Evolutionary conservation across 2,888 invertebrate genomes (phyloP), one percentile per base, ranked within the genome.

Genomic region (Megalurothrips usitatus): DNA sequence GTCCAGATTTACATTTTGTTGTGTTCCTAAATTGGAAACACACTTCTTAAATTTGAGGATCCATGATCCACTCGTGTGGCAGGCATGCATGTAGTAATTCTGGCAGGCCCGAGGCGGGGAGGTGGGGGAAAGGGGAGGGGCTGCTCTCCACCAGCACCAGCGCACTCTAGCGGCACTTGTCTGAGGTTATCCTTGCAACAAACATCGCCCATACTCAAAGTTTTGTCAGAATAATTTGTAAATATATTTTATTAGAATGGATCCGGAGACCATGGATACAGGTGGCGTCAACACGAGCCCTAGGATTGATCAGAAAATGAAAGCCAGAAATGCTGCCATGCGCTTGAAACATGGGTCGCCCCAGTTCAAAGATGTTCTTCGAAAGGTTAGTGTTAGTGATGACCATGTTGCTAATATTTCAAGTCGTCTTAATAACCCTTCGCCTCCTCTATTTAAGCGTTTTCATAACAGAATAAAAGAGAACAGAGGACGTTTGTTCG

Each of bases 251-350:
- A 75, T 26, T 8, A 75, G 12, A 23, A 75, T 75, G 68, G 68
- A 75, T 9, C 26, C 68, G 4, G 68, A 26, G 9, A 11, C 68
- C 8, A 26, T 75, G 23, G 12, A 23, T 26, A 26, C 11, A 23
- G 23, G 26, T 23, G 68, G 68, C 11, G 26, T 75, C 9, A 75
- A 26, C 26, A 75, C 26, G 10, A 75, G 68, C 23, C 68, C 68
- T 12, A 75, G 68, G 9, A 75, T 26, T 1, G 23, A 75, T 23
- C 68, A 75, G 26, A 75, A 75, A 75, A 75, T 75, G 9, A 23
- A 26, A 75, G 23, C 68, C 23, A 75, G 68, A 26, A 75, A 75
- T 75, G 68, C 68, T 75, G 68, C 68, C 68, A 75, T 75, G 68
- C 68, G 68, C 10, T 75, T 75, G 10, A 75, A 75, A 75, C 68